These are phyloP conservation scores for Cyprinodon tularosa DNA, from an alignment of 2,113 vertebrate genomes.

Conservation along the genomic window DNA sequence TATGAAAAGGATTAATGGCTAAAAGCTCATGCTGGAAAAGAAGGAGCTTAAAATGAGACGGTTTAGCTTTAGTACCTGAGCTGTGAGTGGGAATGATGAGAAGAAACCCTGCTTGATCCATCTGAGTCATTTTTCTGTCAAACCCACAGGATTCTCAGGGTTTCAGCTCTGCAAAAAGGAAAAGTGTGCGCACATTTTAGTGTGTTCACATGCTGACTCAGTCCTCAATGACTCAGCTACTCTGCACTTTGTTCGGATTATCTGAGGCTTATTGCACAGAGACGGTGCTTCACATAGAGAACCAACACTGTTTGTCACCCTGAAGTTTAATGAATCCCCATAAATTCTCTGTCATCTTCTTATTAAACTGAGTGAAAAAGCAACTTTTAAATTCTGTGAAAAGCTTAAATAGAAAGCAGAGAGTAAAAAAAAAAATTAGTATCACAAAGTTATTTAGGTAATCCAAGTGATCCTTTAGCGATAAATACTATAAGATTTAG, in stretches of 20 bases:
- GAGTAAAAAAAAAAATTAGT: not conserved
- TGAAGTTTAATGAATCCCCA: not conserved
- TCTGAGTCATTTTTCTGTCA: constrained; percentile 44
- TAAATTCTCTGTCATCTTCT: not conserved
- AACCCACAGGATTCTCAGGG: constrained; percentile 40
- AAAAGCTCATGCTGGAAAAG: constrained; percentile 19
- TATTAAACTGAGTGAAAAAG: not conserved
- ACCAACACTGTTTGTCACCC: constrained; percentile 29
- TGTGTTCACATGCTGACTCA: not conserved
- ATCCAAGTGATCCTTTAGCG: too few species aligned
- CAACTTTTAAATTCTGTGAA: not conserved
- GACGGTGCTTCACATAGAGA: constrained; percentile 32
- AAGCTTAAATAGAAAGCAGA: not conserved
- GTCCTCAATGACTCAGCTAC: constrained; percentile 55
- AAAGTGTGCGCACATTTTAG: constrained; percentile 7
- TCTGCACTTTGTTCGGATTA: constrained; percentile 51
- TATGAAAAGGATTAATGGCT: not conserved
- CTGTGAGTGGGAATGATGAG: constrained; percentile 26
- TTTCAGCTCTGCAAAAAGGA: constrained; percentile 12
- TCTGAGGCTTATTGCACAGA: constrained; percentile 34
- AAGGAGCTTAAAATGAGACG: not conserved
- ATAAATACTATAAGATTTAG: too few species aligned
- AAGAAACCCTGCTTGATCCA: constrained; percentile 42
- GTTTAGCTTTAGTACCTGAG: constrained; percentile 26
- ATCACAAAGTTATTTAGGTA: not conserved